phyloP scores from a whole-genome alignment of 2,888 invertebrate species.

The Ceraclea dissimilis region DNA sequence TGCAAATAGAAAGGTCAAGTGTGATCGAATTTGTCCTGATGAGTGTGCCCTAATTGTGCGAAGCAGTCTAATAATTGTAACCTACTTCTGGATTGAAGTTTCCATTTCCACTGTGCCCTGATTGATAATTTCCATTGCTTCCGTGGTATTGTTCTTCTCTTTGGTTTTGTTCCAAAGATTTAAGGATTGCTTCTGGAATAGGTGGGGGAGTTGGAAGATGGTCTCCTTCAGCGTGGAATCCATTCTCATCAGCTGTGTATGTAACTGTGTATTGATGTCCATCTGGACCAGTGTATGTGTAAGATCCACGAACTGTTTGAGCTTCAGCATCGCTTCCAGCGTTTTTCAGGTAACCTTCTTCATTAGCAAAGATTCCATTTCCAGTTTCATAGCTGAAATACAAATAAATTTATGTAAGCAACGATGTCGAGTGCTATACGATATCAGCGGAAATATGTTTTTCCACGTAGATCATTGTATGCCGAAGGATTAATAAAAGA shows the following conservation, averaged over 20 bases:
- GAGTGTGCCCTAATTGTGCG: no score
- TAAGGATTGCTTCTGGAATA: constrained; percentile 51
- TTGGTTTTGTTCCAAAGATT: constrained; percentile 37
- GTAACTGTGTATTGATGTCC: constrained; percentile 47
- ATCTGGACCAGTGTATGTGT: constrained; percentile 52
- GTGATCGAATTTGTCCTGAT: no score
- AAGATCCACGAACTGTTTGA: constrained; percentile 43
- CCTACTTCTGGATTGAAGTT: constrained; percentile 14
- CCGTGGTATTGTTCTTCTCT: constrained; percentile 15
- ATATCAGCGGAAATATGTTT: background rate
- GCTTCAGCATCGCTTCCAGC: constrained; percentile 29
- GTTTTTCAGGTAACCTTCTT: constrained; percentile 27
- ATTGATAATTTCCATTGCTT: constrained; percentile 5
- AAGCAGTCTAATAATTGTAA: constrained; percentile 10
- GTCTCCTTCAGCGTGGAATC: constrained; percentile 48
- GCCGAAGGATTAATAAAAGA: no score
- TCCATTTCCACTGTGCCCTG: background rate
- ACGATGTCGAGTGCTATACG: background rate
- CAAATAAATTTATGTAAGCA: background rate
- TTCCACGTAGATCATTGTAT: background rate
- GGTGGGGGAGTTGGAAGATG: constrained; percentile 54
- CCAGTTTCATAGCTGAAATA: constrained; percentile 53
- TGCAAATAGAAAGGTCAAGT: no score
- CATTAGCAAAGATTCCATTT: constrained; percentile 55
- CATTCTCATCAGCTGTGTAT: constrained; percentile 52